Base-by-base conservation (phyloP, 23 tunicate genomes). In the Trididemnum nubilum region DNA sequence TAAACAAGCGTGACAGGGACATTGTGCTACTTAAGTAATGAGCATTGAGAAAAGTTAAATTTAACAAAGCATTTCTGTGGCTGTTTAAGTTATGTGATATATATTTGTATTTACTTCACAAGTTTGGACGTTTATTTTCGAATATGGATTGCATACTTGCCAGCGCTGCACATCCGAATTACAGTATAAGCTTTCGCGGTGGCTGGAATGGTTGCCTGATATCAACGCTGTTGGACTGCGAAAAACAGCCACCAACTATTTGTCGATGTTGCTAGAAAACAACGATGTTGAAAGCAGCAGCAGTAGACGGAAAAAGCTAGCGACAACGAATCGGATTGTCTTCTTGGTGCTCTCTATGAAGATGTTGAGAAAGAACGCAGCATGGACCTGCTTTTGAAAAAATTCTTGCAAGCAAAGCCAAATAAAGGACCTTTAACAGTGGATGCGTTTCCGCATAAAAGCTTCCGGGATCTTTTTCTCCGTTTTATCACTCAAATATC, bases 151-250 rank as follows among this genome's bases (percentile, higher is more conserved):
- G 38, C 76, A 70, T 70, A 33, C 40, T 70, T 18, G 76, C 76
- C 40, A 33, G 40, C 40, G 76, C 76, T 19, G 32, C 76, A 70
- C 38, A 70, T 34, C 76, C 76, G 38, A 33, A 70, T 33, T 70
- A 33, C n/a, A n/a, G n/a, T n/a, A n/a, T 33, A 70, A n/a, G 40
- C 40, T 70, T 33, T 33, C 76, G 76, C 40, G 76, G 38, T 70
- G 76, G 69, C 69, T 61, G 69, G 69, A 61, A 22, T 61, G 30
- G 69, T 61, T 61, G 69, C 69, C 69, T 61, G 69, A 61, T 61
- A 26, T 61, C 69, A 61, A 61, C 54, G 54, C 54, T 44, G 54
- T 44, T 44, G 54, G 15, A 44, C 54, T 44, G 54, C 54, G 54
- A 44, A 44, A 44, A 44, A 9, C 54, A 44, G 74, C 74, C 74